Conservation (phyloP, 2,113 vertebrate genomes). For the Fulmarus glacialis region DNA sequence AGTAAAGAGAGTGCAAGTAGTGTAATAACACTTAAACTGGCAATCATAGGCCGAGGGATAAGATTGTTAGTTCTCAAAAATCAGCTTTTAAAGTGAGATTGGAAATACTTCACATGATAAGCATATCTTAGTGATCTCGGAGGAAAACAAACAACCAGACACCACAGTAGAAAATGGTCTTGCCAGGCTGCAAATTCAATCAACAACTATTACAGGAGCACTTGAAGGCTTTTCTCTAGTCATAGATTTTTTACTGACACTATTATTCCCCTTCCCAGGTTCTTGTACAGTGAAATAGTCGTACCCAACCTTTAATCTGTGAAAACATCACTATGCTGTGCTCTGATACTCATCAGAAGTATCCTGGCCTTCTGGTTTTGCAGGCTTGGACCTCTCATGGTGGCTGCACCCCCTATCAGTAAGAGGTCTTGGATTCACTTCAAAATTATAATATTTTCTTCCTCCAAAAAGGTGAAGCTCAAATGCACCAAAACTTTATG, state of each 20-base stretch:
- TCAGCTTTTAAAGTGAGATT: not conserved
- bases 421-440: not conserved
- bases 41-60: not conserved
- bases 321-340: not conserved
- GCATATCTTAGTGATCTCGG: not conserved
- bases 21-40: not conserved
- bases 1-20: not conserved
- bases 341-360: not conserved
- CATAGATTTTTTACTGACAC: not conserved
- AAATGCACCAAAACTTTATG: not conserved
- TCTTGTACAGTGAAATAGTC: not conserved
- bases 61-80: not conserved
- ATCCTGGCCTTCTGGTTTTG: not conserved
- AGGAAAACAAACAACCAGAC: not conserved
- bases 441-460: not conserved
- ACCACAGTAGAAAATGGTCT: not conserved
- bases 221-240: not conserved
- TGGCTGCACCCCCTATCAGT: not conserved
- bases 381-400: not conserved
- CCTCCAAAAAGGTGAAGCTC: not conserved
- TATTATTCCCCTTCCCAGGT: not conserved
- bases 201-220: not conserved
- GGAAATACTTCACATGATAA: not conserved
- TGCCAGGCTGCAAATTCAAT: not conserved
- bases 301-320: not conserved